phyloP scores from a whole-genome alignment of 2,113 vertebrate species.

The Trichechus manatus region DNA sequence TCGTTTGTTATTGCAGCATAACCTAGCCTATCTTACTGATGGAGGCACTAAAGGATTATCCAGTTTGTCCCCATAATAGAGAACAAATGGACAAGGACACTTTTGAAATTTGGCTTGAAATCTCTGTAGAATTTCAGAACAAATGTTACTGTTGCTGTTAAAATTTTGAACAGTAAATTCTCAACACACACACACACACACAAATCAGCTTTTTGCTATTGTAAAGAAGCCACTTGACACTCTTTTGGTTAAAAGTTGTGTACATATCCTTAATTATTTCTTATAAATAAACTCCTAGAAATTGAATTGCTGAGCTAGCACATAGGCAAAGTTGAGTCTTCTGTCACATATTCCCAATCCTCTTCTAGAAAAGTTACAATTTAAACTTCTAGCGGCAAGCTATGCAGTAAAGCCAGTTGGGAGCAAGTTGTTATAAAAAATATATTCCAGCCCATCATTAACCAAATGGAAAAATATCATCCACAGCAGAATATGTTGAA shows the following conservation, averaged over 20 bases:
- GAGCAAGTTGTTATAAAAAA: not conserved
- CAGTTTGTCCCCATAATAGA: not conserved
- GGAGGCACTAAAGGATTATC: not conserved
- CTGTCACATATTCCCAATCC: not conserved
- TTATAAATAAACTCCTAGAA: slow-evolving; percentile 23
- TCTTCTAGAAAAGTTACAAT: not conserved
- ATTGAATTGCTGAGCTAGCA: not conserved
- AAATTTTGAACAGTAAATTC: not conserved
- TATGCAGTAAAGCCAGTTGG: not conserved
- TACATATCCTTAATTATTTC: not conserved
- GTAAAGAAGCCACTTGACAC: not conserved
- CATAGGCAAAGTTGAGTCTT: not conserved
- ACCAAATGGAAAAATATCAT: not conserved
- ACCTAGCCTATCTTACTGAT: not conserved
- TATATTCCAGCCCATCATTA: not conserved
- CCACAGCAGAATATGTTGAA: not conserved
- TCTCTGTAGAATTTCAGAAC: not conserved
- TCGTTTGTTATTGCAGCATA: not conserved
- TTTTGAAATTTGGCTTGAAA: not conserved
- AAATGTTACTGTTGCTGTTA: not conserved
- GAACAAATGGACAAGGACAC: not conserved
- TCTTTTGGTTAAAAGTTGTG: not conserved
- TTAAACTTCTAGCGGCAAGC: not conserved
- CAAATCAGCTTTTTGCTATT: not conserved
- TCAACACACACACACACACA: not conserved